A percentile compares a stretch with the other conserved stretches of the same genome.
Conservation (phyloP, 2,113 vertebrate species). For the Chrysochloris asiatica region DNA sequence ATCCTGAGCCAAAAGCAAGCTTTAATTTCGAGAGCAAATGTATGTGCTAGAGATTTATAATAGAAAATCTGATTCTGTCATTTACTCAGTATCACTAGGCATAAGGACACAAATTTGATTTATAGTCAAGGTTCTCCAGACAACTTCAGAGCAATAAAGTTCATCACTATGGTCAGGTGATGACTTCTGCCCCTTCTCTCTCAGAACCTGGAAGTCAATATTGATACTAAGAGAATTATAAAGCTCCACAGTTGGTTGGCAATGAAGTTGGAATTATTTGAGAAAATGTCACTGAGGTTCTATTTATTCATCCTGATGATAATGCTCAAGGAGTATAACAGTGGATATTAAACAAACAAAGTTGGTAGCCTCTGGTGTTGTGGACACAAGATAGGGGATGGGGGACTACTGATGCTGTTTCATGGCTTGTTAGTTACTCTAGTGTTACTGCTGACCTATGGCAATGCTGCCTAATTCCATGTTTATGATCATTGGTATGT, state of each 20-base stretch:
- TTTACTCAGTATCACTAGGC: conserved; percentile 64
- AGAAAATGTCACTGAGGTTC: not conserved
- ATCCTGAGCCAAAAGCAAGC: conserved; percentile 63
- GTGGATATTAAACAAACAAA: not conserved
- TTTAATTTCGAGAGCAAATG: conserved; percentile 76
- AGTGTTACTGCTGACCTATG: no score
- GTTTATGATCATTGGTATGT: no score
- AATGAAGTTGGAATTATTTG: not conserved
- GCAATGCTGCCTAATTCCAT: no score
- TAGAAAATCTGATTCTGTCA: conserved; percentile 51
- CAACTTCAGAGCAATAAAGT: conserved; percentile 41
- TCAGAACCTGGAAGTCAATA: not conserved
- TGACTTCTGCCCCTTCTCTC: conserved; percentile 9
- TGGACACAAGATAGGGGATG: accelerated
- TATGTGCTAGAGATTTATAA: conserved; percentile 49
- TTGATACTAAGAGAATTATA: not conserved
- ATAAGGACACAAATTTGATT: conserved; percentile 61
- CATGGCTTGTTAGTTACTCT: no score
- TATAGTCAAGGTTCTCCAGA: conserved; percentile 55
- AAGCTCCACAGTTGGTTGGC: not conserved
- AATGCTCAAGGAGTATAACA: not conserved
- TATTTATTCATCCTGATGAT: accelerated
- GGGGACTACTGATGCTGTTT: not conserved
- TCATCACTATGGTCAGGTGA: conserved; percentile 37
- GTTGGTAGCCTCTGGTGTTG: no score